phyloP scores from a whole-genome alignment of 1,140 invertebrate species.

The Trichonephila clavipes region DNA sequence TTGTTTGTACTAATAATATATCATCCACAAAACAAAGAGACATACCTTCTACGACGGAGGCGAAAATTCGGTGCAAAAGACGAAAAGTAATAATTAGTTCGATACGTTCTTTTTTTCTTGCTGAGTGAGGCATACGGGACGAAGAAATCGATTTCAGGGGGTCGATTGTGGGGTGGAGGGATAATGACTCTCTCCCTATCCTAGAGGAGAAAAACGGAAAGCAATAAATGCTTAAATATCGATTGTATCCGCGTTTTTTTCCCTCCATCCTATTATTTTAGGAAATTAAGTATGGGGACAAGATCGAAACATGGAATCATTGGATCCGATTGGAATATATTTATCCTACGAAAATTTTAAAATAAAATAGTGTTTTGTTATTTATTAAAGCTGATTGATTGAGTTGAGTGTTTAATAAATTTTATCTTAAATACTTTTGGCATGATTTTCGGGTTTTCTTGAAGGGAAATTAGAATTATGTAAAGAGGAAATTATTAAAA shows the following conservation, averaged over 20 bases:
- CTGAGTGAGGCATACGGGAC: constrained; percentile 18
- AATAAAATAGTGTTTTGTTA: no score
- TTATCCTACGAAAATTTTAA: not conserved
- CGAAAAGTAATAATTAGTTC: constrained; percentile 38
- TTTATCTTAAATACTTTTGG: no score
- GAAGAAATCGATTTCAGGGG: constrained; percentile 1
- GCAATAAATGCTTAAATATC: constrained; percentile 66
- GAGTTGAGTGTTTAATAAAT: no score
- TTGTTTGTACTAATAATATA: not conserved
- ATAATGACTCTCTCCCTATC: constrained; percentile 39
- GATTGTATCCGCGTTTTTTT: constrained; percentile 11
- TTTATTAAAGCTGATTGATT: no score
- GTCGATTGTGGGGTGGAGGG: constrained; percentile 24
- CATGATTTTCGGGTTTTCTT: no score
- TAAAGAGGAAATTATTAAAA: no score
- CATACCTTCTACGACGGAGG: not conserved
- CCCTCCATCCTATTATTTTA: constrained; percentile 25
- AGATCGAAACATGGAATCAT: not conserved
- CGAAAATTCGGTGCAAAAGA: not conserved
- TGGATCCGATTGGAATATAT: not conserved
- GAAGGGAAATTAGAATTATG: no score
- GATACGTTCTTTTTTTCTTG: not conserved
- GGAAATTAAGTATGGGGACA: constrained; percentile 29
- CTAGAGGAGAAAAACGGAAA: constrained; percentile 29
- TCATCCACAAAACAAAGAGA: not conserved